Evolutionary conservation across 1,140 invertebrate species (phyloP).

Genomic region (Drosophila grimshawi): DNA sequence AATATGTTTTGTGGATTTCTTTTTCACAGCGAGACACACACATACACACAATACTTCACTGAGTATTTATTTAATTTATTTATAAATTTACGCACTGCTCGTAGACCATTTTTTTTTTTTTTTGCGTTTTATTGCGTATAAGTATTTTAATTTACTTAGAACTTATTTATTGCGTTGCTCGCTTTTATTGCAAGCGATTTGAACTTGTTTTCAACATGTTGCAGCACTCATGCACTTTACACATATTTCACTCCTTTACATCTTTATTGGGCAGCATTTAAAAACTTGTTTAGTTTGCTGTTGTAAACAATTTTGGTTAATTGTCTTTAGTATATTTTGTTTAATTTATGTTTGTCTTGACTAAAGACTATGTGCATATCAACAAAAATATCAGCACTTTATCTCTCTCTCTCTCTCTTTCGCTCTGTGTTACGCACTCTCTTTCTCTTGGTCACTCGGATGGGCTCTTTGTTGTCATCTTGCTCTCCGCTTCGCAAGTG

Average conservation of each 20-base stretch:
- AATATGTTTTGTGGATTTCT: conserved; percentile 19
- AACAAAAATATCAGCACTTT: conserved; percentile 42
- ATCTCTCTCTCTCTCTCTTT: conserved; percentile 13
- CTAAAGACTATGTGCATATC: conserved; percentile 4
- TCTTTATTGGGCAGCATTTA: conserved; percentile 1
- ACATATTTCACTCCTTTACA: conserved; percentile 2
- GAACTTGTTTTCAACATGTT: not conserved
- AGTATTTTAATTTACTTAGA: conserved; percentile 18
- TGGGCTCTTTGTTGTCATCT: conserved; percentile 15
- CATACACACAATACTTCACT: conserved; percentile 18
- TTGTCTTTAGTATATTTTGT: conserved; percentile 20
- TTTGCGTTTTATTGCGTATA: conserved; percentile 1
- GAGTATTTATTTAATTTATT: conserved; percentile 77
- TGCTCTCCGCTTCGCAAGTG: conserved; percentile 39
- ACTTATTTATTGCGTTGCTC: not conserved
- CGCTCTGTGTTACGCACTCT: not conserved
- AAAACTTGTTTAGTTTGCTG: conserved; percentile 13
- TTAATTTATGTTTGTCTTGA: conserved; percentile 15
- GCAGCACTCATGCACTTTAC: conserved; percentile 18
- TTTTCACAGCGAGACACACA: conserved; percentile 42
- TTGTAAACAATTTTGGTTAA: conserved; percentile 35
- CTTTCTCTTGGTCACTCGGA: conserved; percentile 3
- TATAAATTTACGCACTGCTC: conserved; percentile 66
- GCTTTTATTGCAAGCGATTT: not conserved
- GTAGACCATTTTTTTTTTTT: conserved; percentile 1